Percentiles rank a stretch among this genome's conserved stretches.
phyloP scores from a whole-genome alignment of 2,113 vertebrate genomes.

The Antechinus stuartii region DNA sequence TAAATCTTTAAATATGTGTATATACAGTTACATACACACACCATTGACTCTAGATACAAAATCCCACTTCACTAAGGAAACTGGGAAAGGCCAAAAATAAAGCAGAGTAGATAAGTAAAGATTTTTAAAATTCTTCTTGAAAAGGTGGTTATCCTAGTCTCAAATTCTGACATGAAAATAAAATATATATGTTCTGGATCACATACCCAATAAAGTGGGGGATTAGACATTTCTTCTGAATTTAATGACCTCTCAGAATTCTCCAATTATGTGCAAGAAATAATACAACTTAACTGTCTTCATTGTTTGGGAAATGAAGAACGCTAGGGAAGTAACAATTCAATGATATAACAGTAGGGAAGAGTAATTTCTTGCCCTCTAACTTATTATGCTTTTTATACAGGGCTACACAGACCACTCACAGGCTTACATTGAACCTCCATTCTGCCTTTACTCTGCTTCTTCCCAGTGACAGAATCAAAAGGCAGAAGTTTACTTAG shows the following conservation, averaged over 20 bases:
- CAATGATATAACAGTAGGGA: neutral
- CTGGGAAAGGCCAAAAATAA: neutral
- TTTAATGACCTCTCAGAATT: too few species aligned
- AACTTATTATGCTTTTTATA: neutral
- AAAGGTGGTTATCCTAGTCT: neutral
- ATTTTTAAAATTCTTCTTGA: neutral
- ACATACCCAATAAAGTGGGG: neutral
- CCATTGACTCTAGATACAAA: too few species aligned
- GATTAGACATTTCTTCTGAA: neutral
- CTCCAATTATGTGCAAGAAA: neutral
- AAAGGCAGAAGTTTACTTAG: neutral
- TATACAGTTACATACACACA: too few species aligned
- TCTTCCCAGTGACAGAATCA: neutral
- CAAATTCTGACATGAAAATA: neutral
- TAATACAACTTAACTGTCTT: too few species aligned
- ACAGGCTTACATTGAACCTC: neutral
- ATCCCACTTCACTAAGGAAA: too few species aligned
- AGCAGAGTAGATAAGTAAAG: neutral
- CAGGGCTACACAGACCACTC: neutral
- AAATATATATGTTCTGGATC: neutral
- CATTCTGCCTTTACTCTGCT: neutral
- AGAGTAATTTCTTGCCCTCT: neutral
- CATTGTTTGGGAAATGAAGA: neutral
- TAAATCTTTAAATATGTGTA: too few species aligned
- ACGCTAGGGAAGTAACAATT: neutral